Percentiles rank a stretch among this genome's conserved stretches.
phyloP scores from a whole-genome alignment of 2,888 invertebrate species.

The Piscicola geometra region DNA sequence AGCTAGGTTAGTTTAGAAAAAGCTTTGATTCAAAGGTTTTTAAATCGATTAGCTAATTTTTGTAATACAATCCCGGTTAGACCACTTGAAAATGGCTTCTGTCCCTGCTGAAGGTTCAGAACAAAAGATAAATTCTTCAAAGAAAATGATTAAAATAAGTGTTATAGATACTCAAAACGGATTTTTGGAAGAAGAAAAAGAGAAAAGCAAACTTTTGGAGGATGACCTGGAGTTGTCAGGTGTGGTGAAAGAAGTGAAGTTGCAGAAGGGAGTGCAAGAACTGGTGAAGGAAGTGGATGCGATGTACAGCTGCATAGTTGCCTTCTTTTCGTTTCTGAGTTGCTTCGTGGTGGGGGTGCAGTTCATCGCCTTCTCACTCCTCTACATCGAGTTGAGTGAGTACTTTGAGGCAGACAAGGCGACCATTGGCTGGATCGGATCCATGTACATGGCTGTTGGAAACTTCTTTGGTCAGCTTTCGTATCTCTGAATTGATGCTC shows the following conservation, averaged over 20 bases:
- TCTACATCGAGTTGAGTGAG: slow-evolving; percentile 34
- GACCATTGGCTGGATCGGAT: slow-evolving; percentile 36
- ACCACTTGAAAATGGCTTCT: no score
- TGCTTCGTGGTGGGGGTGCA: slow-evolving; percentile 32
- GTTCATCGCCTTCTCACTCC: slow-evolving; percentile 37
- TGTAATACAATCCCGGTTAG: no score
- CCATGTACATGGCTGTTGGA: slow-evolving; percentile 36
- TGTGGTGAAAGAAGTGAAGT: slow-evolving; percentile 3
- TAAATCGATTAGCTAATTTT: no score
- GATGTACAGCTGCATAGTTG: slow-evolving; percentile 16
- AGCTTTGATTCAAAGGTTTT: no score
- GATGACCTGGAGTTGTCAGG: not conserved
- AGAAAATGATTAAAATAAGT: no score
- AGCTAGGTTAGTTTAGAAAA: no score
- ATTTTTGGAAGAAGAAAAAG: not conserved
- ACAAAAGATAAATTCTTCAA: no score
- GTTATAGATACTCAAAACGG: no score
- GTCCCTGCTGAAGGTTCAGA: no score
- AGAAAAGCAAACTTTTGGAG: not conserved
- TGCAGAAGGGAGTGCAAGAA: slow-evolving; percentile 7
- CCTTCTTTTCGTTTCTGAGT: slow-evolving; percentile 30
- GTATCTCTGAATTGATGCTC: no score
- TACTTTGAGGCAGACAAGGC: slow-evolving; percentile 32
- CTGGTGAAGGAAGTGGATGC: slow-evolving; percentile 30
- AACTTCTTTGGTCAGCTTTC: slow-evolving; percentile 35